Conservation (phyloP, 2,888 invertebrate species). For the Boloria euphrosyne region DNA sequence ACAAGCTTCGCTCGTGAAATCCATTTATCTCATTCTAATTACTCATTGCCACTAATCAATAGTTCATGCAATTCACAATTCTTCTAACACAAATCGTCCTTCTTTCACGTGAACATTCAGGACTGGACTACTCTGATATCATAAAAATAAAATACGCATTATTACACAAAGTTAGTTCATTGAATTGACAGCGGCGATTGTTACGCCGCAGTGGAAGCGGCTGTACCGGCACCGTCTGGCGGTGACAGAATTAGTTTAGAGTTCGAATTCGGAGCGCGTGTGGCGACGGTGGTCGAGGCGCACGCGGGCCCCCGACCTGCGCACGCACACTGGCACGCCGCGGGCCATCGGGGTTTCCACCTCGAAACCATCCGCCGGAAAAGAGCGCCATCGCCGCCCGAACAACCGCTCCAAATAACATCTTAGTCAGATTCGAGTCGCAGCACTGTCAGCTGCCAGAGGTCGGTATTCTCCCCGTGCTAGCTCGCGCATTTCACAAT, state of each 20-base stretch:
- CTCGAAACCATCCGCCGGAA: slow-evolving; percentile 72
- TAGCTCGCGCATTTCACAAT: slow-evolving; percentile 90
- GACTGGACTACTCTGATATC: slow-evolving; percentile 48
- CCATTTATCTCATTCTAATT: slow-evolving; percentile 54
- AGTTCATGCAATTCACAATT: slow-evolving; percentile 49
- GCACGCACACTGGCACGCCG: slow-evolving; percentile 50
- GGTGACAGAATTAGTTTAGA: slow-evolving; percentile 53
- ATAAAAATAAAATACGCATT: slow-evolving; percentile 52
- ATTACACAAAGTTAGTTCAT: slow-evolving; percentile 54
- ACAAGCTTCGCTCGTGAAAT: slow-evolving; percentile 76
- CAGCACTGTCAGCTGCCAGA: slow-evolving; percentile 77
- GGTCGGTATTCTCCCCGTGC: slow-evolving; percentile 79
- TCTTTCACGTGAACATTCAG: slow-evolving; percentile 49
- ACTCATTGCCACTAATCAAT: slow-evolving; percentile 55
- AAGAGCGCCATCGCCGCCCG: slow-evolving; percentile 82
- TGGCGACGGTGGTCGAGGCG: slow-evolving; percentile 75
- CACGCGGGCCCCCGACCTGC: slow-evolving; percentile 60
- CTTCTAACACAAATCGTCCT: slow-evolving; percentile 40
- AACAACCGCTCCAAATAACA: slow-evolving; percentile 88
- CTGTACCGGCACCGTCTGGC: slow-evolving; percentile 36
- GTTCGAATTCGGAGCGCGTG: slow-evolving; percentile 79
- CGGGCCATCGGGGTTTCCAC: slow-evolving; percentile 60
- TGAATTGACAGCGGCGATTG: slow-evolving; percentile 58
- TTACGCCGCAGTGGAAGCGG: slow-evolving; percentile 40
- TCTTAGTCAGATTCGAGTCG: slow-evolving; percentile 88